Evolutionary conservation across 2,888 invertebrate genomes (phyloP).

Genomic region (Mechanitis mazaeus): DNA sequence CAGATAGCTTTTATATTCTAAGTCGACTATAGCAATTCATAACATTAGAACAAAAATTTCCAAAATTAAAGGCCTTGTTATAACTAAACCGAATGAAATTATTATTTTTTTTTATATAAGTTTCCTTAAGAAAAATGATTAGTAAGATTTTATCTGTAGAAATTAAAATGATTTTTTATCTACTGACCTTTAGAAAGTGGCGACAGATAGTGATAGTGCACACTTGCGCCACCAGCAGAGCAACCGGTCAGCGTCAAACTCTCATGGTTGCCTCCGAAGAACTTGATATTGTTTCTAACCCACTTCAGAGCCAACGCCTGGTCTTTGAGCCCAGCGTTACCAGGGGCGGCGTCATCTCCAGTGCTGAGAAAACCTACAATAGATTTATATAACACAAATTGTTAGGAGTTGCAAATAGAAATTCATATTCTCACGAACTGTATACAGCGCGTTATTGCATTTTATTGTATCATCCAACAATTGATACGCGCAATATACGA

Average conservation of each 20-base stretch:
- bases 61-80: no score
- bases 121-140: no score
- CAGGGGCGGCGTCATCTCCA: constrained; percentile 80
- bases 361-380: constrained; percentile 84
- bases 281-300: constrained; percentile 81
- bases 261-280: constrained; percentile 83
- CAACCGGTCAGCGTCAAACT: constrained; percentile 82
- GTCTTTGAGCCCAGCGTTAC: constrained; percentile 85
- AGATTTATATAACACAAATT: background rate
- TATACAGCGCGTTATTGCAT: background rate
- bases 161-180: no score
- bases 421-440: background rate
- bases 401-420: background rate
- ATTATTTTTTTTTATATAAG: no score
- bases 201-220: constrained; percentile 83
- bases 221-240: constrained; percentile 85
- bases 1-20: no score
- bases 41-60: no score
- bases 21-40: no score
- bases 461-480: background rate
- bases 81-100: no score
- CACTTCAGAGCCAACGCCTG: constrained; percentile 83
- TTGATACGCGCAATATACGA: background rate
- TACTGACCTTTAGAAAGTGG: constrained; percentile 73
- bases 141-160: no score